Evolutionary conservation across 2,797 vertebrate species (phyloP).

Genomic region (Gorsachius magnificus): DNA sequence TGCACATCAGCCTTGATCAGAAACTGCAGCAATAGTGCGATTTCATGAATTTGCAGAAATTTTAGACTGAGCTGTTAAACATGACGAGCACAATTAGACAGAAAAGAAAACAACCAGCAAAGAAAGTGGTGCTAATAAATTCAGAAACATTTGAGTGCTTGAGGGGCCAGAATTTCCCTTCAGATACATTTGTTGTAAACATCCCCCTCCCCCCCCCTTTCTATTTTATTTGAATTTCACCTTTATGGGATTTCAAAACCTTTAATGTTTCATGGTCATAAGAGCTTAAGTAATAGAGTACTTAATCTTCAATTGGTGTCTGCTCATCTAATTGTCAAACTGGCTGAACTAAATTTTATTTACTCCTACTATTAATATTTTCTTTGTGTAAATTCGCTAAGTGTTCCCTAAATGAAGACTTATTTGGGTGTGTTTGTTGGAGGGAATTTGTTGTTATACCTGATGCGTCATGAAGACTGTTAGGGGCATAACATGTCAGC

Average conservation of each 20-base stretch:
- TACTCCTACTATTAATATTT: neutral
- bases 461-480: neutral
- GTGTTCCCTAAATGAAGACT: neutral
- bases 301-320: neutral
- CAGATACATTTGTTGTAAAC: neutral
- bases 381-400: neutral
- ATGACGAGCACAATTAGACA: neutral
- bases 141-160: neutral
- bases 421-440: constrained; percentile 3
- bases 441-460: constrained; percentile 17
- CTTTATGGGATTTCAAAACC: neutral
- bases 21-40: neutral
- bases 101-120: neutral
- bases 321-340: neutral
- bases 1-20: neutral
- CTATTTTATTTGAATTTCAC: neutral
- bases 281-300: neutral
- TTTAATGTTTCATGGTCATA: neutral
- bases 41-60: constrained; percentile 24
- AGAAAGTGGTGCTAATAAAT: neutral
- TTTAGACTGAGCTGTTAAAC: neutral
- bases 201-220: neutral
- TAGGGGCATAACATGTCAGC: neutral
- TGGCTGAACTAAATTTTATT: neutral
- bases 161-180: neutral